Evolutionary conservation across 2,797 vertebrate species (phyloP).

Genomic region (Eulemur rubriventer): DNA sequence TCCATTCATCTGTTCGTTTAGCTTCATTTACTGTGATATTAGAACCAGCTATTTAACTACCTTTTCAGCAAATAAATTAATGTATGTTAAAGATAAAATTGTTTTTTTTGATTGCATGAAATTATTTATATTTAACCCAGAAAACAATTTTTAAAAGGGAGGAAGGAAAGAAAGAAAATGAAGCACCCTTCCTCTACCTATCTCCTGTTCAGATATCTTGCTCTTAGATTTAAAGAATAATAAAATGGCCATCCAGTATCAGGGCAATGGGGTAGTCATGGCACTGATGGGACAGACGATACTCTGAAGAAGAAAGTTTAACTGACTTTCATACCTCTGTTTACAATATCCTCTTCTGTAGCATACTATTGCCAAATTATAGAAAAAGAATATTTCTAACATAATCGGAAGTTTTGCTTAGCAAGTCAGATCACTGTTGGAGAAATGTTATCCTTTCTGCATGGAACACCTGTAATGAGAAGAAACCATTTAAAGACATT

Average conservation of each 20-base stretch:
- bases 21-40: not conserved
- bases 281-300: not conserved
- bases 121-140: not conserved
- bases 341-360: not conserved
- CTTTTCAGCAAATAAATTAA: not conserved
- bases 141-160: not conserved
- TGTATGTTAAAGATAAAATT: not conserved
- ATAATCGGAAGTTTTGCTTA: not conserved
- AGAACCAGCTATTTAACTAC: not conserved
- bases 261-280: not conserved
- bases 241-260: not conserved
- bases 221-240: not conserved
- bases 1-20: not conserved
- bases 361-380: not conserved
- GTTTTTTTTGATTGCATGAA: not conserved
- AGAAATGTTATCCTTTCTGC: not conserved
- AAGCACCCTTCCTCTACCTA: not conserved
- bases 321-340: not conserved
- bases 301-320: not conserved
- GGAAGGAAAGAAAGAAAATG: not conserved
- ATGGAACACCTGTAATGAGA: not conserved
- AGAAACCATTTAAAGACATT: not conserved
- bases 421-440: not conserved
- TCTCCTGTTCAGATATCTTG: not conserved
- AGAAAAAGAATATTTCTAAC: not conserved